These are phyloP conservation scores for Drosophila subsilvestris DNA, from an alignment of 2,888 invertebrate species.

Conservation along the genomic window DNA sequence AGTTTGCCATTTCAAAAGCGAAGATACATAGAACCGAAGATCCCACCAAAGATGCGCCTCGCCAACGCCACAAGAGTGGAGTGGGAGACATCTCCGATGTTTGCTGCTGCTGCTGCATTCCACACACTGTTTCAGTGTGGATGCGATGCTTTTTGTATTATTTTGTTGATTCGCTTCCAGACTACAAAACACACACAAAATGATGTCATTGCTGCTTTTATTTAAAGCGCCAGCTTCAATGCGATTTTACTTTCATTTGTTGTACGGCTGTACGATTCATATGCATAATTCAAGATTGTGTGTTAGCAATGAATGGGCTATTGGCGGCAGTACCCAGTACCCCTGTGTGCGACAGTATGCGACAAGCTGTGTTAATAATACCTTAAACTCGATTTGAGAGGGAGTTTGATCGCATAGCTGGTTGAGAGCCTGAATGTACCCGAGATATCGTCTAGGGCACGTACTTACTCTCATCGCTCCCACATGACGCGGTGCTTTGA, in stretches of 20 bases:
- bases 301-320: slow-evolving; percentile 30
- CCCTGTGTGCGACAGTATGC: slow-evolving; percentile 31
- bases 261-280: slow-evolving; percentile 30
- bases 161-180: slow-evolving; percentile 38
- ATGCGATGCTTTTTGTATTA: slow-evolving; percentile 17
- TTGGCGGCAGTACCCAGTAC: slow-evolving; percentile 51
- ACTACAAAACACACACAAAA: slow-evolving; percentile 60
- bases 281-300: slow-evolving; percentile 66
- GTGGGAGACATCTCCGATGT: slow-evolving; percentile 24
- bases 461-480: too few relatives aligned
- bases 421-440: too few relatives aligned
- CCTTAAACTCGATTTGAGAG: neutral
- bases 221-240: slow-evolving; percentile 64
- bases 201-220: slow-evolving; percentile 63
- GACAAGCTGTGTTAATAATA: slow-evolving; percentile 9
- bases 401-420: neutral
- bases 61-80: slow-evolving; percentile 32
- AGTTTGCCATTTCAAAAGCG: slow-evolving; percentile 39
- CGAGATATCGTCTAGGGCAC: too few relatives aligned
- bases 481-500: too few relatives aligned
- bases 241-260: slow-evolving; percentile 74
- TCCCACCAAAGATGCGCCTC: slow-evolving; percentile 16
- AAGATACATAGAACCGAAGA: slow-evolving; percentile 11
- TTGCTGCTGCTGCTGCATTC: slow-evolving; percentile 61
- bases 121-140: slow-evolving; percentile 48